These are phyloP conservation scores for Bryconaethiops microstoma DNA, from an alignment of 2,797 vertebrate genomes.

Conservation along the genomic window DNA sequence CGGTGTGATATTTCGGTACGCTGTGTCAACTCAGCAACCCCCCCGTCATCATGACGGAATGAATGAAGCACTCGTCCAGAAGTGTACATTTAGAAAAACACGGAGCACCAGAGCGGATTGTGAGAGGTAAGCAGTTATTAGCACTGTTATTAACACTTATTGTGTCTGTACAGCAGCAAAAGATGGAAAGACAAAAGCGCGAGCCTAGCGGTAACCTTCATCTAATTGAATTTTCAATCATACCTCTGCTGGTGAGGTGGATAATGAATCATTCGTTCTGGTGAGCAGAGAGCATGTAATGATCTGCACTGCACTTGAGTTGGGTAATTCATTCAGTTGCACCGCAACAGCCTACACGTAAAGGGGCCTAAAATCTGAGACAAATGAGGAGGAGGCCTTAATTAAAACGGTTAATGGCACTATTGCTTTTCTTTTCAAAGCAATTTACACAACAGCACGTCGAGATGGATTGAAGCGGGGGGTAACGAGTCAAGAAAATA, in stretches of 20 bases:
- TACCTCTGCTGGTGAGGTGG: constrained; percentile 25
- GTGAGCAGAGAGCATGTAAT: constrained; percentile 35
- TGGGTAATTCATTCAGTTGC: constrained; percentile 11
- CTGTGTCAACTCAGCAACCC: not conserved
- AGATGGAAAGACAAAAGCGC: not conserved
- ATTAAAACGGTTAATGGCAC: constrained; percentile 40
- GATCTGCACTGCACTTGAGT: constrained; percentile 19
- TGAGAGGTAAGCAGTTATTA: not conserved
- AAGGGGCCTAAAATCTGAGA: constrained; percentile 16
- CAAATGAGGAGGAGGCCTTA: constrained; percentile 21
- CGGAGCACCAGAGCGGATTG: not conserved
- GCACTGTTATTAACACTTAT: not conserved
- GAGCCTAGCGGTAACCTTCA: not conserved
- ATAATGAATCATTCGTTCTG: constrained; percentile 40
- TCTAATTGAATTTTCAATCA: constrained; percentile 15
- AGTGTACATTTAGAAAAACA: not conserved
- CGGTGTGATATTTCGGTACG: not conserved
- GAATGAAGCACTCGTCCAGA: not conserved
- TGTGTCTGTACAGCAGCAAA: not conserved
- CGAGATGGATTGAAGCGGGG: constrained; percentile 11
- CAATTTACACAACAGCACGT: constrained; percentile 44
- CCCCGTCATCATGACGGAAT: not conserved
- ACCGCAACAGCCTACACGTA: constrained; percentile 4
- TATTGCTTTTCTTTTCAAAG: constrained; percentile 43
- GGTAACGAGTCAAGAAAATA: constrained; percentile 34